Conservation (phyloP, 1,140 invertebrate species). For the Listronotus oregonensis region DNA sequence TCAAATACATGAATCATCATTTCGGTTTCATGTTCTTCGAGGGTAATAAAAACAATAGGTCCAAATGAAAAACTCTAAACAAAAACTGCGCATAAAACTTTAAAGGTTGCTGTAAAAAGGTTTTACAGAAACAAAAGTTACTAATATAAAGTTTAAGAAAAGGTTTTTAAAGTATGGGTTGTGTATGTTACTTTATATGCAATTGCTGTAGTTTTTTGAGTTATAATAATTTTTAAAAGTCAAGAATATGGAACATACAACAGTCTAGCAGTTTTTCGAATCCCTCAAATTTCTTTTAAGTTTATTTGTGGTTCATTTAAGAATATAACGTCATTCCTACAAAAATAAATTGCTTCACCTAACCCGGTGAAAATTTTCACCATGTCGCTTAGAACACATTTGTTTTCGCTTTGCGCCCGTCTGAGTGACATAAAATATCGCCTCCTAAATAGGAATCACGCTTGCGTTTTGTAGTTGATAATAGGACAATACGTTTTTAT, state of each 20-base stretch:
- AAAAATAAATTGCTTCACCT: slow-evolving; percentile 31
- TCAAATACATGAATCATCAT: no score
- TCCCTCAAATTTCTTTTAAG: slow-evolving; percentile 15
- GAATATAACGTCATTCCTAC: slow-evolving; percentile 19
- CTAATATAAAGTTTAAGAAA: no score
- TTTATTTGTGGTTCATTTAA: slow-evolving; percentile 34
- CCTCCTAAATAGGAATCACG: slow-evolving; percentile 29
- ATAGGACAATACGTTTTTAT: slow-evolving; percentile 36
- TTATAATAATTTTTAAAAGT: no score
- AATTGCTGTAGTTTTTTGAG: no score
- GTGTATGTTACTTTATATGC: no score
- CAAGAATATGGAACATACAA: neutral
- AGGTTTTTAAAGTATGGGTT: no score
- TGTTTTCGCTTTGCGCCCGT: slow-evolving; percentile 22
- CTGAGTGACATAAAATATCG: slow-evolving; percentile 31
- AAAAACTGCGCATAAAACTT: no score
- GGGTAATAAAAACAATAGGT: no score
- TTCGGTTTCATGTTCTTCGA: no score
- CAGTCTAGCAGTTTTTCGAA: neutral
- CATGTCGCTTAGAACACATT: slow-evolving; percentile 31
- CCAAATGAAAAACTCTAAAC: no score
- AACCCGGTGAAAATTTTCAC: slow-evolving; percentile 30
- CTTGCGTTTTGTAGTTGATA: slow-evolving; percentile 33
- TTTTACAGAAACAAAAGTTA: no score
- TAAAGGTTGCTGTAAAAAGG: no score